Conservation (phyloP, 2,113 vertebrate genomes). For the Corydoras sp. region DNA sequence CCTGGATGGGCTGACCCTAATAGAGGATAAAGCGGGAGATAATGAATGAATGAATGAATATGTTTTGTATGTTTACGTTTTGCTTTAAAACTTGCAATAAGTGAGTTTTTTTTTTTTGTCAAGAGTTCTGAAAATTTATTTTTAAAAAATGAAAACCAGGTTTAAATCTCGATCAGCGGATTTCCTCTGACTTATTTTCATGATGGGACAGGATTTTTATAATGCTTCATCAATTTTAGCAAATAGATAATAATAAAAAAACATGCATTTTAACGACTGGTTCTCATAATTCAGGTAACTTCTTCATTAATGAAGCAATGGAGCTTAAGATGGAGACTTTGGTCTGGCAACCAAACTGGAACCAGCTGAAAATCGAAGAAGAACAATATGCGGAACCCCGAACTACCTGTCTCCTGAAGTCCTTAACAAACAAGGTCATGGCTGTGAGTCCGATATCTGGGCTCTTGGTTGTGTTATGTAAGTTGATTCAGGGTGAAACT, state of each 20-base stretch:
- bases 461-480: slow-evolving; percentile 84
- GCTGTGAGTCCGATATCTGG: slow-evolving; percentile 84
- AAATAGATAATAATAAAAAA: too few species aligned
- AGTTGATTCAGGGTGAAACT: slow-evolving; percentile 48
- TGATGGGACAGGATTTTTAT: too few species aligned
- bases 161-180: too few species aligned
- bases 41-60: too few species aligned
- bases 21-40: too few species aligned
- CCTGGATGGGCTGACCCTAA: too few species aligned
- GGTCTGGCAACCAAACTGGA: slow-evolving; percentile 80
- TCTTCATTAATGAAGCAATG: slow-evolving; percentile 83
- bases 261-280: background rate
- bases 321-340: slow-evolving; percentile 82
- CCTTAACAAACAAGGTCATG: slow-evolving; percentile 80
- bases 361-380: slow-evolving; percentile 74
- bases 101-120: too few species aligned
- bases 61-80: too few species aligned
- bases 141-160: background rate
- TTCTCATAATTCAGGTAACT: slow-evolving; percentile 66
- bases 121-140: background rate
- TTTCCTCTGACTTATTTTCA: too few species aligned
- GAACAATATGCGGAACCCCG: slow-evolving; percentile 82
- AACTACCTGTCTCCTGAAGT: slow-evolving; percentile 85
- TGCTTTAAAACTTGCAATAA: too few species aligned
- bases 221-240: too few species aligned